Evolutionary conservation across 2,113 vertebrate species (phyloP), one percentile per base, ranked within the genome.

Genomic region (Megaptera novaeangliae): DNA sequence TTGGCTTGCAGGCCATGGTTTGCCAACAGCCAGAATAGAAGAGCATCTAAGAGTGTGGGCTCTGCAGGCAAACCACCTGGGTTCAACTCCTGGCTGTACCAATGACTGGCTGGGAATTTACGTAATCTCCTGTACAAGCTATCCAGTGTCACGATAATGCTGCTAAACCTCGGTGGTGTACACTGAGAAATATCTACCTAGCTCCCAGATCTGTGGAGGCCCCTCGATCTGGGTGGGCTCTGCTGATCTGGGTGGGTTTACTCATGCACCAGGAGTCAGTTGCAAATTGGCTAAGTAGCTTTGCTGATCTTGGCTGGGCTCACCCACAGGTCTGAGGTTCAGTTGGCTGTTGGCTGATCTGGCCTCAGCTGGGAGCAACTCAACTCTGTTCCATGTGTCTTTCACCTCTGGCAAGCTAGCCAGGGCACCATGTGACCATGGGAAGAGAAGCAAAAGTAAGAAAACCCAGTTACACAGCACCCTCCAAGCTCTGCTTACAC

Each of bases 121-220:
- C 0, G 3, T 3, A 12, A 27, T 63, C 57, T 71, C 81, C 29
- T 23, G 4, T 3, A 23, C 31, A 41, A 44, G 8, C 68, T 2
- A 11, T n/a, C 52, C 20, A 39, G 29, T 8, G 27, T 20, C 39
- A n/a, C 0, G 0, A 8, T 1, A 8, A 46, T 2, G 29, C 61
- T 11, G 10, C 36, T 20, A 5, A 49, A 12, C 68, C 8, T 36
- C 46, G 13, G 61, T 12, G 14, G 25, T 44, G 13, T 27, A 1
- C 29, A 29, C n/a, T 8, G 12, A 94, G 69, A 74, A 49, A 29
- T 17, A 39, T 17, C 63, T 11, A 3, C 84, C 61, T 27, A n/a
- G 52, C 41, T 15, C 5, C 0, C 52, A 39, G 52, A 11, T 34
- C 25, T 3, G 71, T 8, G 8, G 25, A 20, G 63, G 21, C 15